Percentiles rank a stretch among this genome's conserved stretches.
These are phyloP conservation scores for Saccostrea echinata DNA, from an alignment of 1,140 invertebrate genomes.

Conservation along the genomic window DNA sequence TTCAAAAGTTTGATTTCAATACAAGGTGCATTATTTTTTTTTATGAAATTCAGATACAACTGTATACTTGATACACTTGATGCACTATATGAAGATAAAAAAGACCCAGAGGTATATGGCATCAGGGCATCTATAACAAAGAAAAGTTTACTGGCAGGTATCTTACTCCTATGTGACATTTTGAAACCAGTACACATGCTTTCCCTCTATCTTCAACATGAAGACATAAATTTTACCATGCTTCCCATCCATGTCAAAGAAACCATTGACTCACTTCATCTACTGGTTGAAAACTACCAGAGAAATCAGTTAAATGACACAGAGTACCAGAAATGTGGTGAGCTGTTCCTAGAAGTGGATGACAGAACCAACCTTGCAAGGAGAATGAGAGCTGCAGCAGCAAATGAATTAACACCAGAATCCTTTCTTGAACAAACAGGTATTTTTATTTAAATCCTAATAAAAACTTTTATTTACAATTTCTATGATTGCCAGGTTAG, in stretches of 20 bases:
- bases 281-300: neutral
- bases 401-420: neutral
- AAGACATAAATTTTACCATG: conserved; percentile 28
- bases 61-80: conserved; percentile 41
- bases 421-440: conserved; percentile 17
- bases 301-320: conserved; percentile 25
- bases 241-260: conserved; percentile 31
- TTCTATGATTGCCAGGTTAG: neutral
- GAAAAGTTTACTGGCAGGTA: conserved; percentile 21
- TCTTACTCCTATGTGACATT: conserved; percentile 41
- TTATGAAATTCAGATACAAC: neutral
- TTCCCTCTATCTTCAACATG: conserved; percentile 42
- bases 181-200: conserved; percentile 41
- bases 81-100: conserved; percentile 44
- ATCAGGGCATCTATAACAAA: conserved; percentile 4
- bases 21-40: neutral
- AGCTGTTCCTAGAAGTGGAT: neutral
- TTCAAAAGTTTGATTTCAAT: neutral
- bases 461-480: too few species aligned
- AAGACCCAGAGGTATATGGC: conserved; percentile 44
- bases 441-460: neutral
- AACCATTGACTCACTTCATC: conserved; percentile 28
- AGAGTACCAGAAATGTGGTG: conserved; percentile 14
- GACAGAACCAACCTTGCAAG: neutral
- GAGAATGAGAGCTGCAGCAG: conserved; percentile 1